Evolutionary conservation across 2,888 invertebrate species (phyloP), one percentile per base, ranked within the genome.

Genomic region (Eulithis prunata): DNA sequence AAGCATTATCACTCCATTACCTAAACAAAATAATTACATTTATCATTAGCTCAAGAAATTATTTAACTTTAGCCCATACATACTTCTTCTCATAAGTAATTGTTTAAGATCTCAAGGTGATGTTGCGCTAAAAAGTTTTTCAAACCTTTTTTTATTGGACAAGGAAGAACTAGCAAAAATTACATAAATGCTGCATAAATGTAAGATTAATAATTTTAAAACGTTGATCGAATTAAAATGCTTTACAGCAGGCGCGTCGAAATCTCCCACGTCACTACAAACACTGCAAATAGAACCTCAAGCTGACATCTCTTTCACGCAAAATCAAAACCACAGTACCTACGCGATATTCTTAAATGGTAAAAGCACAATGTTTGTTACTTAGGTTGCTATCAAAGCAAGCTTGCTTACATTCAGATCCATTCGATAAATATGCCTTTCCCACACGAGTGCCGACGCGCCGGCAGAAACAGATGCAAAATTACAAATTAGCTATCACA

Each of bases 1-100:
- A 88, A 88, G 88, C 85, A 83, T 80, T 83, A 85, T 87, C 84
- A 86, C 83, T 85, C 83, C 81, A 81, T 81, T 85, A 84, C 82
- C 78, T 84, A 85, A 83, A 86, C 77, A 82, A 82, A 86, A 82
- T 82, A 84, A 84, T 82, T 84, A 85, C 83, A 85, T 82, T 81
- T 78, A 80, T 78, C 68, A 81, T 81, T 75, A 85, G 83, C 81
- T 84, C 79, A 79, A 79, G 80, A 79, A 76, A 76, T 71, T 78
- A 77, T 76, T 78, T 75, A 74, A 77, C 75, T 80, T 80, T 76
- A 79, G 78, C 79, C 79, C 80, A 82, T 80, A 75, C 80, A 83
- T 80, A 81, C 79, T 72, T 76, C 75, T 76, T 78, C 72, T 78
- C 78, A 73, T 79, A 79, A 75, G 71, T 81, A 76, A 77, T 75